Conservation (phyloP, 30 jellyfish, hydroid and myxozoan genomes). For the Pelagia noctiluca region DNA sequence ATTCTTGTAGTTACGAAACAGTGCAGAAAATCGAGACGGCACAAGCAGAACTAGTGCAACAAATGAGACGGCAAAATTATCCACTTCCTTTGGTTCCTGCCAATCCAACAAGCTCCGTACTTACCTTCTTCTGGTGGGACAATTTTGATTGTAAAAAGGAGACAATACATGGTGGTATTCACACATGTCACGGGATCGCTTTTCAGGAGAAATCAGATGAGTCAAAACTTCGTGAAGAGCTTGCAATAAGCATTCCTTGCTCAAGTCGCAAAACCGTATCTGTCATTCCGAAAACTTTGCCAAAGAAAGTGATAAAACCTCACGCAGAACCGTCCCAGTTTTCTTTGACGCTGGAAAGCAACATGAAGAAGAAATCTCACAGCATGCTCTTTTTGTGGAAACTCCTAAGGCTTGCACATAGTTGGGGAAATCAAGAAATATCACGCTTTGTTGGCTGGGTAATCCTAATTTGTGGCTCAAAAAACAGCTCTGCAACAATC, state of each 20-base stretch:
- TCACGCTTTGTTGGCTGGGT: constrained; percentile 42
- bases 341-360: not conserved
- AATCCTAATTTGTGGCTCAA: constrained; percentile 14
- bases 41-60: constrained; percentile 39
- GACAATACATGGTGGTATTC: constrained; percentile 1
- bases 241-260: constrained; percentile 20
- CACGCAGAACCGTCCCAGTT: constrained; percentile 6
- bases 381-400: constrained; percentile 8
- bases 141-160: constrained; percentile 28
- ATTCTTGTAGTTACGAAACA: constrained; percentile 19
- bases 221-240: constrained; percentile 9
- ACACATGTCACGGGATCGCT: constrained; percentile 37
- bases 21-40: constrained; percentile 50
- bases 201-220: constrained; percentile 10
- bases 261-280: not conserved
- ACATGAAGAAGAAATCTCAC: not conserved
- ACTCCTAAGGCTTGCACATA: constrained; percentile 19
- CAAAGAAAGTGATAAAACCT: constrained; percentile 18
- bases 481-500: constrained; percentile 20
- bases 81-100: constrained; percentile 48
- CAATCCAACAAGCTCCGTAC: constrained; percentile 4
- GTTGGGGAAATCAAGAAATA: constrained; percentile 10
- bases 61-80: not conserved
- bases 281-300: constrained; percentile 3
- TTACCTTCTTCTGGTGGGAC: constrained; percentile 55